Evolutionary conservation across 2,797 vertebrate genomes (phyloP), one percentile per base, ranked within the genome.

Genomic region (Neosalanx taihuensis): DNA sequence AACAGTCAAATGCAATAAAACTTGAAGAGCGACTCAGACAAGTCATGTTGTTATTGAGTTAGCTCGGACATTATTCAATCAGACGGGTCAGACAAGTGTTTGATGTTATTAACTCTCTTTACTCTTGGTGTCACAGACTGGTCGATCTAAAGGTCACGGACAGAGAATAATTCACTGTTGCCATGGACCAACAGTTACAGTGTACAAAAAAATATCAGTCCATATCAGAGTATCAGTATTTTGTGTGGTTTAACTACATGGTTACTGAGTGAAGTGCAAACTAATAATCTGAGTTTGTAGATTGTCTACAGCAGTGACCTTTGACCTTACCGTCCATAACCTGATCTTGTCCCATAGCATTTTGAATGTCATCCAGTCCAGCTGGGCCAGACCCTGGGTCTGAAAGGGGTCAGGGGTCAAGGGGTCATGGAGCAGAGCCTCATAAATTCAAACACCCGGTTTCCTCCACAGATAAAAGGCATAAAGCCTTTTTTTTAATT

Each of bases 321-420:
- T 67, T 30, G 13, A 63, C 72, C 85, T 86, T 71, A 94, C 92
- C 80, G 92, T 92, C 93, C 93, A 93, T 73, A 63, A 86, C 73
- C 72, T 73, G 84, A 94, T 89, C 72, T 88, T 91, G 56, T 89
- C 86, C 93, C 93, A 94, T 69, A 94, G 84, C 60, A 6, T 41
- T 83, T 86, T 72, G 69, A 94, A 93, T 70, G 88, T 90, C 0
- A 3, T 3, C 88, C 84, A 91, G 79, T 78, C 83, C 2, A 93
- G 79, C 68, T 69, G 82, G 69, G 91, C 92, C 2, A 72, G 68
- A 56, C 90, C 92, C 57, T 88, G 86, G 12, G 61, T 91, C 93
- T 94, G 84, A 7, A 66, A 2, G 41, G 41, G 41, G 41, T 46
- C 41, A 41, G 4, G 18, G 15, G 51, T 53, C 51, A 56, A n/a